phyloP scores from a whole-genome alignment of 2,113 vertebrate species.

The Pseudopodoces humilis region DNA sequence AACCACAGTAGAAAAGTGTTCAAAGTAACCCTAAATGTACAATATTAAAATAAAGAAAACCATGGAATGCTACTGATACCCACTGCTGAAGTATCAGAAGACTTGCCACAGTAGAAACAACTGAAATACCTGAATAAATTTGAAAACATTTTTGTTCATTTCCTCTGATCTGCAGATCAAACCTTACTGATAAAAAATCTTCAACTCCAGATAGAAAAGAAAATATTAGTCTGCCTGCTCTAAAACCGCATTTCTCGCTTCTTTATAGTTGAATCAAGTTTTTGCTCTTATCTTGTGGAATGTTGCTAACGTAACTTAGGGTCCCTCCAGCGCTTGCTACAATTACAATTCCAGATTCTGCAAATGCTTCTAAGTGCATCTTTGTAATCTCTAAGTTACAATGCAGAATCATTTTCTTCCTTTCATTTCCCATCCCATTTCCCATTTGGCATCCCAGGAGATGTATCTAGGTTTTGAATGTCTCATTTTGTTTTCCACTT shows the following conservation, averaged over 20 bases:
- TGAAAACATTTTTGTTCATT: background rate
- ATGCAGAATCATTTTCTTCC: background rate
- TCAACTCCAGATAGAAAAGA: background rate
- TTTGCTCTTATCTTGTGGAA: background rate
- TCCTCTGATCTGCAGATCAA: background rate
- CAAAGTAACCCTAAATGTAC: background rate
- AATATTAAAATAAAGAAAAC: background rate
- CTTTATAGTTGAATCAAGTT: background rate
- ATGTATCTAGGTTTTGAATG: background rate
- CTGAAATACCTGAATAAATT: background rate
- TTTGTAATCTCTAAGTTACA: background rate
- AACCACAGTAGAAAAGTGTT: rapidly evolving
- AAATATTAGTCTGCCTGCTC: background rate
- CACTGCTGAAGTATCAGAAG: background rate
- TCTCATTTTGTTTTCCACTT: background rate
- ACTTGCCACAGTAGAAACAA: background rate
- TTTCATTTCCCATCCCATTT: background rate
- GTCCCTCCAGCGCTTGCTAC: background rate
- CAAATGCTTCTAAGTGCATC: background rate
- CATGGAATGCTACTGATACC: background rate
- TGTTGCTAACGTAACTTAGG: background rate
- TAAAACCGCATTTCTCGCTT: slow-evolving; percentile 3
- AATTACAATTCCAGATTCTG: background rate
- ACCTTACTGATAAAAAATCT: background rate
- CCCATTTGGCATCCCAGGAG: background rate